These are phyloP conservation scores for Labeo catla DNA, from an alignment of 2,113 vertebrate species.

Conservation along the genomic window DNA sequence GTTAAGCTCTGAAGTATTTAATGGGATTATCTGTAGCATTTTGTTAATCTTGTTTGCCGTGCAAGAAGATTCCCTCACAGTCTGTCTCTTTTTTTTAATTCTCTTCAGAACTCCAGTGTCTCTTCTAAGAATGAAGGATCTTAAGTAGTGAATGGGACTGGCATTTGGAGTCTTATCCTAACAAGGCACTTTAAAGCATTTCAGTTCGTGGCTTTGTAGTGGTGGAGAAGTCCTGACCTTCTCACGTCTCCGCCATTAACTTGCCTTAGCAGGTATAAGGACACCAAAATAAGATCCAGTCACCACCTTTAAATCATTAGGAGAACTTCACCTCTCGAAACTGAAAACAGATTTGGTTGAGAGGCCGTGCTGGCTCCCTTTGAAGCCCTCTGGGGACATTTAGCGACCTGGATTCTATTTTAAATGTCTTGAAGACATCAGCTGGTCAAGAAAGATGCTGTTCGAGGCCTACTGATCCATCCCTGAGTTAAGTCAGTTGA, in stretches of 20 bases:
- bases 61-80: background rate
- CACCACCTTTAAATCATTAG: background rate
- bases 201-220: slow-evolving; percentile 21
- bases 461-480: fast-evolving
- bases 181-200: slow-evolving; percentile 29
- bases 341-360: background rate
- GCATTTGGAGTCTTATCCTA: slow-evolving; percentile 5
- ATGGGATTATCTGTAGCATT: background rate
- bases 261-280: slow-evolving; percentile 29
- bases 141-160: slow-evolving; percentile 2
- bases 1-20: slow-evolving; percentile 1
- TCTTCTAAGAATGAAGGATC: slow-evolving; percentile 34
- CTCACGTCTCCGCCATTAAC: background rate
- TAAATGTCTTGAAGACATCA: slow-evolving; percentile 1
- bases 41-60: slow-evolving; percentile 10
- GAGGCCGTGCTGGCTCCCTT: fast-evolving
- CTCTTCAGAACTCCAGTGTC: slow-evolving; percentile 39
- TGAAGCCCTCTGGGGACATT: slow-evolving; percentile 43
- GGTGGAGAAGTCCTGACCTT: slow-evolving; percentile 48
- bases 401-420: slow-evolving; percentile 43
- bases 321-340: slow-evolving; percentile 64
- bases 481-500: slow-evolving; percentile 44
- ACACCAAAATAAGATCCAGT: slow-evolving; percentile 58
- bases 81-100: background rate
- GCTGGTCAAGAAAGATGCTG: slow-evolving; percentile 28